Evolutionary conservation across 1,140 invertebrate genomes (phyloP), one percentile per base, ranked within the genome.

Genomic region (Drosophila jambulina): DNA sequence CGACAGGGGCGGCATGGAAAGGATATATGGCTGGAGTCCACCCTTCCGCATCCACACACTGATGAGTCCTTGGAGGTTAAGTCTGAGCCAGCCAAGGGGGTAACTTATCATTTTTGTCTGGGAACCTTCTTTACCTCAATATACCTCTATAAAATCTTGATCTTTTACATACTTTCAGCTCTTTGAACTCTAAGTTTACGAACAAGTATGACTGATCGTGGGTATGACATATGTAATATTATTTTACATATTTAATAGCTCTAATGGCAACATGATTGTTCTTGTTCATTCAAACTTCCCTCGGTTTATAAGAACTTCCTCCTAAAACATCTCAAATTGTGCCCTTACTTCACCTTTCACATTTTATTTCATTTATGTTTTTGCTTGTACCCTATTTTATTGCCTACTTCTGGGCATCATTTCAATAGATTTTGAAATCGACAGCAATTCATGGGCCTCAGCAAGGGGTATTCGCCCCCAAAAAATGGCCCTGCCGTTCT

Each of bases 41-140:
- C 27, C 17, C 15, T 2, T n/a, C 8, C 25, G 13, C 34, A 13
- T 36, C 3, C 36, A 15, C 25, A 19, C 13, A 40, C 15, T 25
- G 46, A 27, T 4, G 42, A 57, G 21, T 72, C 65, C 36, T 71
- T 40, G 45, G 32, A 53, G 67, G 64, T 58, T 46, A 59, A 48
- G 65, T 46, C 58, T 49, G 40, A 51, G 58, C 42, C 59, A 48
- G 23, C 23, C n/a, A 43, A 42, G n/a, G 40, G 42, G 27, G 70
- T 62, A 79, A 77, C 76, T 45, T 80, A 74, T 10, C 34, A 9
- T 9, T 21, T 21, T 21, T 15, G 13, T 27, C 8, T 21, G 13
- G 6, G 7, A 48, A 25, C 7, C 4, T 48, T 25, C 4, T 48
- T n/a, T 17, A 25, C 23, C 23, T 25, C 15, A 10, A 15, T 3